A percentile compares a stretch with the other conserved stretches of the same genome.
phyloP scores from a whole-genome alignment of 2,888 invertebrate species.

The Euplexia lucipara region DNA sequence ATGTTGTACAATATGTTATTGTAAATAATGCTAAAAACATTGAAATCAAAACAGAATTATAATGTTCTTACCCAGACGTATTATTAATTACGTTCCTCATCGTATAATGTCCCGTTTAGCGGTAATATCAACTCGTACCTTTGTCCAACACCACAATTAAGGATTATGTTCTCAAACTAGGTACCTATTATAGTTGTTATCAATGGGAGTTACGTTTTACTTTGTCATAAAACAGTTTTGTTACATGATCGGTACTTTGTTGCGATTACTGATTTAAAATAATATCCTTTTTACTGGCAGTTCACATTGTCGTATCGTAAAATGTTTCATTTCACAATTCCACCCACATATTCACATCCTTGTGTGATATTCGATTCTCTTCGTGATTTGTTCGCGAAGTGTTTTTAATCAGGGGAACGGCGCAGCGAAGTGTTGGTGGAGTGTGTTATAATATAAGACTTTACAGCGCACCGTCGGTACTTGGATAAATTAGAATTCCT shows the following conservation, averaged over 20 bases:
- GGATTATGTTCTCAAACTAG: conserved; percentile 46
- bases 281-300: conserved; percentile 62
- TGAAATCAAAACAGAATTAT: conserved; percentile 25
- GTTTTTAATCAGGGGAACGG: conserved; percentile 21
- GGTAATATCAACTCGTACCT: conserved; percentile 40
- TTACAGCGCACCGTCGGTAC: conserved; percentile 14
- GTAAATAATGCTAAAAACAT: conserved; percentile 10
- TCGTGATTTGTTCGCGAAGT: conserved; percentile 25
- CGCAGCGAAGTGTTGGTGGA: conserved; percentile 16
- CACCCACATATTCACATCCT: conserved; percentile 62
- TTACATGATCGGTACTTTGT: conserved; percentile 62
- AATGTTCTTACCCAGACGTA: conserved; percentile 11
- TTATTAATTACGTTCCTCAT: conserved; percentile 24
- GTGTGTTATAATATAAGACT: conserved; percentile 15
- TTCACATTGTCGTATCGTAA: conserved; percentile 63
- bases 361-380: conserved; percentile 47
- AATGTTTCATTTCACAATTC: conserved; percentile 61
- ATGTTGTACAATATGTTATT: conserved; percentile 1
- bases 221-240: conserved; percentile 62
- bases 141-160: conserved; percentile 55
- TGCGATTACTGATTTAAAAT: conserved; percentile 65
- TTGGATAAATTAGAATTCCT: conserved; percentile 29
- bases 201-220: conserved; percentile 56
- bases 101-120: conserved; percentile 42
- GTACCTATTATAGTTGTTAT: no score